phyloP scores from a whole-genome alignment of 1,140 invertebrate species.

The Drosophila mojavensis region DNA sequence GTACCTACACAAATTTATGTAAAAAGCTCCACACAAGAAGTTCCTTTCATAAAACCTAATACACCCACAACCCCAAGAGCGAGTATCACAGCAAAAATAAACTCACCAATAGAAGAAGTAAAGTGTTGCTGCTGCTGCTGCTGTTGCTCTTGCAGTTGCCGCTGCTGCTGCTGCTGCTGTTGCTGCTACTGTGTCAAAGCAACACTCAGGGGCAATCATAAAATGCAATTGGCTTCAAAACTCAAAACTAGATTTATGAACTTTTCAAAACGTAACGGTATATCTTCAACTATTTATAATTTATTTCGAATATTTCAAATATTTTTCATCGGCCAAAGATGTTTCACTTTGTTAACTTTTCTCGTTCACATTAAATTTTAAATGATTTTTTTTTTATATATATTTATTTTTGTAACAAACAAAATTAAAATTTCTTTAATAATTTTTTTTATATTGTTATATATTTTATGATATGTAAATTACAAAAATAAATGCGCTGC shows the following conservation, averaged over 20 bases:
- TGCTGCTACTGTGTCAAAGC: constrained; percentile 46
- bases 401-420: not conserved
- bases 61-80: no score
- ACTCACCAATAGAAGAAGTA: constrained; percentile 70
- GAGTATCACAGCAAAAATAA: not conserved
- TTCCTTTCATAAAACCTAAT: no score
- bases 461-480: not conserved
- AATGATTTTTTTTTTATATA: not conserved
- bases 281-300: constrained; percentile 3
- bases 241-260: constrained; percentile 51
- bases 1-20: no score
- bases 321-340: constrained; percentile 7
- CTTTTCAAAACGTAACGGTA: constrained; percentile 12
- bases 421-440: not conserved
- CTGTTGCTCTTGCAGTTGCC: constrained; percentile 11
- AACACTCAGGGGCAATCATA: constrained; percentile 74
- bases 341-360: not conserved
- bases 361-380: no score
- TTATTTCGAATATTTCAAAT: constrained; percentile 4
- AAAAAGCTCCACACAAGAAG: no score
- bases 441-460: not conserved
- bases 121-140: constrained; percentile 53
- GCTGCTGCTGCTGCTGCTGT: constrained; percentile 35
- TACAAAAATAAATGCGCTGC: constrained; percentile 16
- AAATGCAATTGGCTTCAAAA: constrained; percentile 78